Percentiles rank a stretch among this genome's conserved stretches.
Evolutionary conservation across 2,888 invertebrate species (phyloP).

Genomic region (Crossocerus cetratus): DNA sequence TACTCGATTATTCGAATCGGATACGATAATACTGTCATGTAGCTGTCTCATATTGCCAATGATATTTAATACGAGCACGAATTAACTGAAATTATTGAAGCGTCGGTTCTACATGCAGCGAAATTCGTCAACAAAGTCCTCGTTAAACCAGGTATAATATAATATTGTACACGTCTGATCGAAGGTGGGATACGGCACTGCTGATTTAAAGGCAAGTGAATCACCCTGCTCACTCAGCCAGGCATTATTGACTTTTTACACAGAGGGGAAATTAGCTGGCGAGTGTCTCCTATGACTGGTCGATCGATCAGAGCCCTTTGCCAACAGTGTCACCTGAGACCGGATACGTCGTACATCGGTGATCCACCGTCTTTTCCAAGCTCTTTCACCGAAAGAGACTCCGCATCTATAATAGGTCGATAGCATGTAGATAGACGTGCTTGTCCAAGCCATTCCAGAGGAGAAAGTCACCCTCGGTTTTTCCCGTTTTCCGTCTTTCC

Average conservation of each 20-base stretch:
- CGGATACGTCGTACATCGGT: neutral
- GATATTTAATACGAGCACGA: too few relatives aligned
- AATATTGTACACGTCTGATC: too few relatives aligned
- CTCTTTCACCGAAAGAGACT: neutral
- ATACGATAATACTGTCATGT: too few relatives aligned
- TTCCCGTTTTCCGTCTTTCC: neutral
- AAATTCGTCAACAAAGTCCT: too few relatives aligned
- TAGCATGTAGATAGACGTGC: neutral
- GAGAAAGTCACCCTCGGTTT: conserved; percentile 1
- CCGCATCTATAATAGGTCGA: neutral
- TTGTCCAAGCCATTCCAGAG: neutral
- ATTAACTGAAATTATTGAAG: too few relatives aligned
- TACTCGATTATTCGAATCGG: too few relatives aligned
- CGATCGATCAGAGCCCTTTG: conserved; percentile 1
- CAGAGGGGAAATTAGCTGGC: neutral
- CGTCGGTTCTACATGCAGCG: too few relatives aligned
- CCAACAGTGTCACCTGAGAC: neutral
- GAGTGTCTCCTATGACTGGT: neutral
- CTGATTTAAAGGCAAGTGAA: too few relatives aligned
- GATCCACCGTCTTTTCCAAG: neutral
- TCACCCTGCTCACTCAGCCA: too few relatives aligned
- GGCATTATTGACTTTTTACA: neutral
- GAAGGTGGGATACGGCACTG: too few relatives aligned
- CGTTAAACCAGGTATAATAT: too few relatives aligned
- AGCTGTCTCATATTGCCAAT: too few relatives aligned